Evolutionary conservation across 2,888 invertebrate species (phyloP).

Genomic region (Sylvicola cinctus): DNA sequence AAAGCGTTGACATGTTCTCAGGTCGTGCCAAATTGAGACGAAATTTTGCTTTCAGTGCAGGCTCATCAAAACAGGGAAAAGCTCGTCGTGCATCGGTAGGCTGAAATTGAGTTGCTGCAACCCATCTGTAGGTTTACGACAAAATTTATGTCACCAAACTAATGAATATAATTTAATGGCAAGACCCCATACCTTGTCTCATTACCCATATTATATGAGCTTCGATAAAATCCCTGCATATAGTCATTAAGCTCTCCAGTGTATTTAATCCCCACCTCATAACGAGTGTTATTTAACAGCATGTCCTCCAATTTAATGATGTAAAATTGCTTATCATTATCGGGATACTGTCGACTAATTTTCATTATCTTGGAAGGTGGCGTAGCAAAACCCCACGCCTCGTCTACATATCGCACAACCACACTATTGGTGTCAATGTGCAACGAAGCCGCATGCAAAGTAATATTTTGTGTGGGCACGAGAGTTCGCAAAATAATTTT

Average conservation of each 20-base stretch:
- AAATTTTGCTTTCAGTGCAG: conserved; percentile 61
- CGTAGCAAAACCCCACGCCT: conserved; percentile 16
- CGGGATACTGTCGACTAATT: conserved; percentile 15
- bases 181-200: conserved; percentile 37
- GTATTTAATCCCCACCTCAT: conserved; percentile 46
- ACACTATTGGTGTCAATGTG: conserved; percentile 36
- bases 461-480: conserved; percentile 41
- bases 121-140: conserved; percentile 47
- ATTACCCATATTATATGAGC: conserved; percentile 50
- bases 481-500: conserved; percentile 38
- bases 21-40: conserved; percentile 55
- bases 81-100: conserved; percentile 62
- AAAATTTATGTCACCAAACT: too few relatives aligned
- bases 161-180: too few relatives aligned
- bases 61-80: conserved; percentile 79
- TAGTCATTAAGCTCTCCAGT: conserved; percentile 52
- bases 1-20: conserved; percentile 48
- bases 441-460: conserved; percentile 53
- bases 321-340: conserved; percentile 44
- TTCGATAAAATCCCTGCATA: conserved; percentile 63
- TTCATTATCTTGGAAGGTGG: conserved; percentile 13
- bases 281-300: conserved; percentile 36
- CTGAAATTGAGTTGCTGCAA: conserved; percentile 65
- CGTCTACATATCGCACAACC: conserved; percentile 18
- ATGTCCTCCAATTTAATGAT: conserved; percentile 37